phyloP scores from a whole-genome alignment of 2,797 vertebrate species.

The Megaceryle alcyon region DNA sequence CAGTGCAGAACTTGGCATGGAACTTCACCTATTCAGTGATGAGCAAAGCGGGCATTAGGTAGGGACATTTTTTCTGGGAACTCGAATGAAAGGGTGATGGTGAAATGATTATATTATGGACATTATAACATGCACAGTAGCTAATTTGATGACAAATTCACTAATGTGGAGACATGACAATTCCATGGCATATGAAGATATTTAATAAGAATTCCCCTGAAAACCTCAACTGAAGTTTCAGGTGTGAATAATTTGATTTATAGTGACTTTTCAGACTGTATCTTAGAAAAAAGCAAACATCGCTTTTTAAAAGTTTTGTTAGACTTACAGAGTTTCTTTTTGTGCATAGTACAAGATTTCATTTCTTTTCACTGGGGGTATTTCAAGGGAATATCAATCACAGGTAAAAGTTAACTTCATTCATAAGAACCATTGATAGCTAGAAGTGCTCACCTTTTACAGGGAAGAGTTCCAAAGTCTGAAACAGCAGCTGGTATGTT shows the following conservation, averaged over 20 bases:
- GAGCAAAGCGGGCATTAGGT: not conserved
- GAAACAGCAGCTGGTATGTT: not conserved
- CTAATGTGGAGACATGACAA: not conserved
- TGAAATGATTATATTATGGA: not conserved
- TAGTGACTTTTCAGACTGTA: not conserved
- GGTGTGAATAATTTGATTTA: not conserved
- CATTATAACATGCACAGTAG: fast-evolving
- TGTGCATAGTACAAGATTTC: not conserved
- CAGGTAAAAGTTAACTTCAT: not conserved
- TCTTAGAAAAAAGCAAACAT: not conserved
- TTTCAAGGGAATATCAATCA: not conserved
- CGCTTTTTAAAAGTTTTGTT: not conserved
- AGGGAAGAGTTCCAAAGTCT: not conserved
- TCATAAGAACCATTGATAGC: not conserved
- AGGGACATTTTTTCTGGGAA: not conserved
- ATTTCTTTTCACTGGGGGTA: not conserved
- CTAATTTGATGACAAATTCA: not conserved
- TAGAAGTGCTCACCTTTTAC: not conserved
- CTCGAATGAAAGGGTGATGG: not conserved
- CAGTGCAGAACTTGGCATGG: not conserved
- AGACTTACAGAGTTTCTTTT: not conserved
- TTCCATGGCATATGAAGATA: not conserved
- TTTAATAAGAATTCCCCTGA: not conserved
- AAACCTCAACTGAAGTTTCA: not conserved
- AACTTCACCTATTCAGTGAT: not conserved